Evolutionary conservation across 2,113 vertebrate species (phyloP), one percentile per base, ranked within the genome.

Genomic region (Perccottus glenii): DNA sequence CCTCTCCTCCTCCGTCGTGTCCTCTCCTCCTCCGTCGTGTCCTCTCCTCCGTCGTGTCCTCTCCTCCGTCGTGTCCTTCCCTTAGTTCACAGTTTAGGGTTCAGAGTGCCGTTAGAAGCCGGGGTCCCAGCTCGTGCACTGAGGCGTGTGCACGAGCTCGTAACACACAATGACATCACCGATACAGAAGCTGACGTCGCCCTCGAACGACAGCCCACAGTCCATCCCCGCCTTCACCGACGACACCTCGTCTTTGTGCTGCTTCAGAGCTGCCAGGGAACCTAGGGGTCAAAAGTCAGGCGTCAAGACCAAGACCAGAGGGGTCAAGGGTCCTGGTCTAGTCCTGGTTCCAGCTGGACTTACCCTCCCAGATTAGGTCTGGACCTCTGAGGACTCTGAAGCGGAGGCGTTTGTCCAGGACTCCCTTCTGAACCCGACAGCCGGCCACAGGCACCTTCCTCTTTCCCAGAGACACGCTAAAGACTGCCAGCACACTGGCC

Each of bases 351-450:
- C 3, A 5, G 40, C 10, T 0, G n/a, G 0, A 52, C 92, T 93
- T 87, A 98, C 97, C 98, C 78, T 94, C 94, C 98, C 98, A 99
- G 63, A 98, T 59, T 6, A 92, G 46, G 1, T 93, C 71, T 27
- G 62, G 72, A 0, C 91, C 93, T 3, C 94, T 92, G 56, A 94
- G 77, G 70, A 98, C 85, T 59, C 95, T 93, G 83, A 98, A 97
- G 65, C 91, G 92, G 78, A 91, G 87, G 8, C 88, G 93, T 16
- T 87, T 94, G 83, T 98, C 93, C 60, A 99, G 87, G 1, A 92
- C 90, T 12, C 98, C 98, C 32, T 96, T 98, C 61, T 96, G 94
- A 3, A 99, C 95, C 77, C 96, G 91, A 84, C 98, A 99, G 32
- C 96, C 98, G n/a, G 96, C 97, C 11, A 99, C 95, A 0, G 90